Evolutionary conservation across 2,797 vertebrate genomes (phyloP).

Genomic region (Gobionotothen gibberifrons): DNA sequence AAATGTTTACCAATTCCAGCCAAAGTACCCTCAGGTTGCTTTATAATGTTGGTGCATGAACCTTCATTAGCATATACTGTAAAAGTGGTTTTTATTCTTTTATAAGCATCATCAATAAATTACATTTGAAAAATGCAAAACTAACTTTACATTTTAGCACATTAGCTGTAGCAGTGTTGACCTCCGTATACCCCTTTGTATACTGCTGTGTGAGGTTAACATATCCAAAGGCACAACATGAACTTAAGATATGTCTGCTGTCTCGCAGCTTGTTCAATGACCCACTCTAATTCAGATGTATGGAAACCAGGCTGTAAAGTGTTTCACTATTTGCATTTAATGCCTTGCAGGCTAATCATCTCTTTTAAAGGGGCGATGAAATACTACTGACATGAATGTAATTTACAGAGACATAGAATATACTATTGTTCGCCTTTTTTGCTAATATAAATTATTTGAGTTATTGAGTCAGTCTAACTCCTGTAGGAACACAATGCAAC

Average conservation of each 20-base stretch:
- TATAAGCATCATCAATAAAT: conserved; percentile 8
- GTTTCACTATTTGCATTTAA: conserved; percentile 41
- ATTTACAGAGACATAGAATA: conserved; percentile 1
- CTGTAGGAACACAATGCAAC: neutral
- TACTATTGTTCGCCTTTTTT: neutral
- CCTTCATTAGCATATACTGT: neutral
- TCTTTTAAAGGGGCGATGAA: conserved; percentile 10
- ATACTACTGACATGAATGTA: neutral
- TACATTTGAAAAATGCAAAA: neutral
- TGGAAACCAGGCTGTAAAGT: conserved; percentile 43
- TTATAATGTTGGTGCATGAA: neutral
- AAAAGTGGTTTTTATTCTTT: conserved; percentile 5
- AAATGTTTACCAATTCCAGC: conserved; percentile 6
- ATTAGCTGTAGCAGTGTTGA: conserved; percentile 4
- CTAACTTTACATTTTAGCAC: neutral
- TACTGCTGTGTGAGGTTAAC: conserved; percentile 35
- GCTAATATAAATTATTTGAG: neutral
- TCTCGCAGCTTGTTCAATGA: conserved; percentile 46
- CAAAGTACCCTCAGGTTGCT: neutral
- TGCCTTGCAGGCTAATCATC: conserved; percentile 5
- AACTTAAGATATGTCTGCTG: conserved; percentile 45
- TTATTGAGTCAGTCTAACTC: neutral
- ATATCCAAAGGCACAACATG: conserved; percentile 47
- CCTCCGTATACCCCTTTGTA: conserved; percentile 1
- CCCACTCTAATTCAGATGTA: conserved; percentile 58